phyloP scores from a whole-genome alignment of 2,113 vertebrate genomes.

The Dascyllus trimaculatus region DNA sequence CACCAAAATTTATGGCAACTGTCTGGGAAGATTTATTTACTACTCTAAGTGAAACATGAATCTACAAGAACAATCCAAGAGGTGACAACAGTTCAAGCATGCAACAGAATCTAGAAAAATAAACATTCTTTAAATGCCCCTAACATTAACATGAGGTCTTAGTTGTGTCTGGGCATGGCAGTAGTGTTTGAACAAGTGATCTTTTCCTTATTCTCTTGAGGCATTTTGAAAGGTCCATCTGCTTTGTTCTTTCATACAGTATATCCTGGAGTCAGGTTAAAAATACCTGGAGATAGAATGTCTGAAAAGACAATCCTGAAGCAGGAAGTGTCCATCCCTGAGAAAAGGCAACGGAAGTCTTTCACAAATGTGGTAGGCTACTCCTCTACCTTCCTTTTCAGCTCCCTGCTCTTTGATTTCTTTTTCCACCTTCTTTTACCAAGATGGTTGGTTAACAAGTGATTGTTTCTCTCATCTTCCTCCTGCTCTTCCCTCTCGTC shows the following conservation, averaged over 20 bases:
- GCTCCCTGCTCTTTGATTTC: constrained; percentile 84
- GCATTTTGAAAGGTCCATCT: constrained; percentile 41
- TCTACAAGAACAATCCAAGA: constrained; percentile 42
- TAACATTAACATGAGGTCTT: constrained; percentile 65
- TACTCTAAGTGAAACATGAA: constrained; percentile 46
- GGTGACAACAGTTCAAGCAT: constrained; percentile 74
- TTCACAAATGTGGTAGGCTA: constrained; percentile 54
- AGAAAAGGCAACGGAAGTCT: constrained; percentile 65
- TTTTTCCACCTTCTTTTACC: constrained; percentile 81
- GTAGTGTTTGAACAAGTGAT: constrained; percentile 72
- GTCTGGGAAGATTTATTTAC: constrained; percentile 49
- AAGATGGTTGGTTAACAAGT: constrained; percentile 77
- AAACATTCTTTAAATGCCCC: constrained; percentile 68
- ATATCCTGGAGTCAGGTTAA: constrained; percentile 49
- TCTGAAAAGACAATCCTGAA: constrained; percentile 55
- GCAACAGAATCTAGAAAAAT: constrained; percentile 73
- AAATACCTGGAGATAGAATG: constrained; percentile 12
- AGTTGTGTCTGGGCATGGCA: constrained; percentile 64
- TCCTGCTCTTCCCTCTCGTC: constrained; percentile 87
- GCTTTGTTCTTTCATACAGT: constrained; percentile 40
- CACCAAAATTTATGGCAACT: constrained; percentile 58
- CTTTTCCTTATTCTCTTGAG: constrained; percentile 50
- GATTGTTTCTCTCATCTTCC: constrained; percentile 75
- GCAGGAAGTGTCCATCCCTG: constrained; percentile 76
- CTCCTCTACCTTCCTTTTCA: constrained; percentile 79